Percentiles rank a stretch among this genome's conserved stretches.
Evolutionary conservation across 2,797 vertebrate species (phyloP).

Genomic region (Pseudochaenichthys georgianus): DNA sequence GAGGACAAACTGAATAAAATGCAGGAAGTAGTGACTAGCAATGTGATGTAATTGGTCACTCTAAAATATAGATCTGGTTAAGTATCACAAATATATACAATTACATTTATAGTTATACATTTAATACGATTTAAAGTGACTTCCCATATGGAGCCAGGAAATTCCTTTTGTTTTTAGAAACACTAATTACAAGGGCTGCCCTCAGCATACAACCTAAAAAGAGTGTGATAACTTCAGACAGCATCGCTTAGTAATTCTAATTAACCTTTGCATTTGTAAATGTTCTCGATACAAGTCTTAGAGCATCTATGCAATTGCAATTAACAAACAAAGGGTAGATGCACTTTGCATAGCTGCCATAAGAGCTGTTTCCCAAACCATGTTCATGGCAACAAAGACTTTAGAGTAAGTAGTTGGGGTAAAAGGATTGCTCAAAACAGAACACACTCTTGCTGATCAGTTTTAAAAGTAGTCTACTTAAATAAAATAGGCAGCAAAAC

Average conservation of each 20-base stretch:
- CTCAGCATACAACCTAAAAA: slow-evolving; percentile 37
- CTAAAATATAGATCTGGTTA: background rate
- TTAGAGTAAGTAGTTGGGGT: background rate
- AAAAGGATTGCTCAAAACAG: slow-evolving; percentile 10
- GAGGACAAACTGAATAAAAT: slow-evolving; percentile 13
- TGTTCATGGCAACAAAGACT: slow-evolving; percentile 19
- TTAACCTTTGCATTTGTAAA: slow-evolving; percentile 62
- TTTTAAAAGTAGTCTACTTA: background rate
- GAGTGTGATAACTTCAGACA: slow-evolving; percentile 38
- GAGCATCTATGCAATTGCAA: slow-evolving; percentile 45
- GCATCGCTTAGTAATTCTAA: slow-evolving; percentile 55
- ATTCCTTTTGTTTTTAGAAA: slow-evolving; percentile 38
- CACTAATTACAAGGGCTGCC: slow-evolving; percentile 31
- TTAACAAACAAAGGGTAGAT: background rate
- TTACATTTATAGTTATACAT: background rate
- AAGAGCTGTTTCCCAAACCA: slow-evolving; percentile 10
- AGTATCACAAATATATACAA: background rate
- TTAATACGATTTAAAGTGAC: slow-evolving; percentile 6
- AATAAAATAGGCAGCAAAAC: background rate
- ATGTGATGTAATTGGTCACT: background rate
- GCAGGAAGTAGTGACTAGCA: background rate
- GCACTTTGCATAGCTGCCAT: slow-evolving; percentile 30
- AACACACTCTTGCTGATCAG: background rate
- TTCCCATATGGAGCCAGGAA: slow-evolving; percentile 13
- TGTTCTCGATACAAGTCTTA: slow-evolving; percentile 34